A percentile compares a stretch with the other conserved stretches of the same genome.
phyloP scores from a whole-genome alignment of 2,797 vertebrate species.

The Hoplostethus mediterraneus region DNA sequence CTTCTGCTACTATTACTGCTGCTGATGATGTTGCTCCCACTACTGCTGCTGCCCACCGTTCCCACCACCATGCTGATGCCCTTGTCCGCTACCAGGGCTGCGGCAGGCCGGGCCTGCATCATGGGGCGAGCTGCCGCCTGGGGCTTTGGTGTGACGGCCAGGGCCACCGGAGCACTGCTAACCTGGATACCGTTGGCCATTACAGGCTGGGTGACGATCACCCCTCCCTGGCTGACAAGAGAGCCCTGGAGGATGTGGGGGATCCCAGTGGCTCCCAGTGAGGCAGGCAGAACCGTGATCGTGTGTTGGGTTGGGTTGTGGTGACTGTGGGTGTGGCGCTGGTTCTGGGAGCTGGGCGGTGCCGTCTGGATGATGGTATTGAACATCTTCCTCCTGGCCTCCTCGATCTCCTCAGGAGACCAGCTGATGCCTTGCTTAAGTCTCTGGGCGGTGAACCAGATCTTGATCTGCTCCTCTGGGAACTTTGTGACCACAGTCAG shows the following conservation, averaged over 20 bases:
- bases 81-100: slow-evolving; percentile 85
- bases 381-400: slow-evolving; percentile 98
- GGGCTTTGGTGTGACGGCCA: slow-evolving; percentile 90
- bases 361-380: slow-evolving; percentile 97
- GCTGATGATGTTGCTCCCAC: slow-evolving; percentile 77
- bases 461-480: slow-evolving; percentile 98
- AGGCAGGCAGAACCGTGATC: slow-evolving; percentile 93
- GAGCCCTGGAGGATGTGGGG: slow-evolving; percentile 96
- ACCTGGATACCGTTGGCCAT: slow-evolving; percentile 94
- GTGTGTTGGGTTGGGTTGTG: slow-evolving; percentile 83
- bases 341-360: slow-evolving; percentile 81
- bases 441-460: slow-evolving; percentile 98
- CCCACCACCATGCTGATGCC: slow-evolving; percentile 84
- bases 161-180: slow-evolving; percentile 88
- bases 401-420: slow-evolving; percentile 98
- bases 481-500: slow-evolving; percentile 98
- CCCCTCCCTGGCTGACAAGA: slow-evolving; percentile 91
- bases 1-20: slow-evolving; percentile 79
- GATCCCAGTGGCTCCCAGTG: slow-evolving; percentile 89
- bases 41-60: slow-evolving; percentile 83
- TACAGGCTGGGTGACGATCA: slow-evolving; percentile 94
- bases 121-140: slow-evolving; percentile 84
- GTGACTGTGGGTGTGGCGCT: slow-evolving; percentile 84
- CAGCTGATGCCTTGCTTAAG: slow-evolving; percentile 99
- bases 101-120: slow-evolving; percentile 85